A percentile compares a stretch with the other conserved stretches of the same genome.
phyloP scores from a whole-genome alignment of 2,113 vertebrate genomes.

The Alexandromys fortis region DNA sequence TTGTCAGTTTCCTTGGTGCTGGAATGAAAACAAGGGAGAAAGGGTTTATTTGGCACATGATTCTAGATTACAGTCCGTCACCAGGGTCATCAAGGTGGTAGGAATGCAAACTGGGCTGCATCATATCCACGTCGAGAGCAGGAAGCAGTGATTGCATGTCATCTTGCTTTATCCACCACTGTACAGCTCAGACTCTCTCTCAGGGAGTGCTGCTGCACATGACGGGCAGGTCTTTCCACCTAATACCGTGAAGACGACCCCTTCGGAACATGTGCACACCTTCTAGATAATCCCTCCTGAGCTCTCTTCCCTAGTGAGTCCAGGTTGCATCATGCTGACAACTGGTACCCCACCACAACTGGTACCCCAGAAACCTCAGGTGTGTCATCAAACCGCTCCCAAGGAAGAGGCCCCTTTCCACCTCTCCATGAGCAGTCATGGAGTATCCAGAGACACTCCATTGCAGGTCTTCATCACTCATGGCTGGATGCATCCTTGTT shows the following conservation, averaged over 20 bases:
- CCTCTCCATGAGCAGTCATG: neutral
- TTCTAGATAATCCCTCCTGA: neutral
- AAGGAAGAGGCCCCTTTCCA: neutral
- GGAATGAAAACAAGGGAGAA: neutral
- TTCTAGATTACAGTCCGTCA: neutral
- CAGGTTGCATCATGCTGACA: neutral
- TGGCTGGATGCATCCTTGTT: neutral
- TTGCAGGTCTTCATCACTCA: neutral
- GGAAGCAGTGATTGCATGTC: neutral
- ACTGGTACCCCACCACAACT: neutral
- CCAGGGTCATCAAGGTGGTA: neutral
- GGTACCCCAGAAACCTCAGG: neutral
- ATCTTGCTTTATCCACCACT: neutral
- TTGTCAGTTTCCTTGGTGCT: neutral
- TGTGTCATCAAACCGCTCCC: neutral
- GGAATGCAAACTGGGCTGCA: neutral
- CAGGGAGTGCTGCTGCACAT: neutral
- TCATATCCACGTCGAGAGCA: neutral
- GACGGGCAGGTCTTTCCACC: neutral
- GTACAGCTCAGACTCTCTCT: neutral
- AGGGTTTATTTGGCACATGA: neutral
- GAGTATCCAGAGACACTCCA: fast-evolving
- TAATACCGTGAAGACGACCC: neutral
- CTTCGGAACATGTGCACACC: neutral
- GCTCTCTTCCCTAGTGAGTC: neutral